Evolutionary conservation across 2,113 vertebrate species (phyloP), one percentile per base, ranked within the genome.

Genomic region (Sebastes schlegelii): DNA sequence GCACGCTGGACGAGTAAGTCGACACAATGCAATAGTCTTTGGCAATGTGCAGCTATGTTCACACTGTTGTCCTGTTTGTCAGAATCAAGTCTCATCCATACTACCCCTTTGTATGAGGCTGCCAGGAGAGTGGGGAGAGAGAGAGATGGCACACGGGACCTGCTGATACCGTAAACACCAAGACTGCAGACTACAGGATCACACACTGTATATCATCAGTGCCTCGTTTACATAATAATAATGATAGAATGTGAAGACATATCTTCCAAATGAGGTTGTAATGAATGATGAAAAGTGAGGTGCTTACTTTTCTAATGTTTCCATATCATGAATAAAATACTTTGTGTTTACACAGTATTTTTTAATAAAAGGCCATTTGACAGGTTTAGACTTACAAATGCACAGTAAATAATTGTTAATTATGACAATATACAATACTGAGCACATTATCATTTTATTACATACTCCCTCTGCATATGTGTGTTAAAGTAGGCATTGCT

Each of bases 11-110:
- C 0, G 40, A 88, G 95, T 95, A 80, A 91, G 94, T 86, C 5
- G 26, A 19, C 19, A 3, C 34, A 55, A 3, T 5, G 4, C 19
- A 14, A 6, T 1, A 1, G 6, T 19, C 3, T 1, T 1, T 7
- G 10, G 19, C 13, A 34, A 4, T 1, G 43, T 43, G 4, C 52
- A 60, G 17, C 17, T 26, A 8, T 42, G 40, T 13, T 61, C 21
- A 17, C 46, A 42, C 0, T 49, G 40, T 17, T 73, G 16, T 79
- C 85, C 14, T 85, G 13, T 66, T 69, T 21, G 40, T 19, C 86
- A 96, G 95, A 40, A 0, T 93, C 74, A 89, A 91, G 84, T 91
- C 92, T 81, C 95, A 96, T 83, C 95, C 95, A 0, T 95, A 95
- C 85, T 96, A 95, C 79, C 95, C 95, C 3, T 95, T 95, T 74